phyloP scores from a whole-genome alignment of 2,797 vertebrate genomes.

The Cephalopachus bancanus region DNA sequence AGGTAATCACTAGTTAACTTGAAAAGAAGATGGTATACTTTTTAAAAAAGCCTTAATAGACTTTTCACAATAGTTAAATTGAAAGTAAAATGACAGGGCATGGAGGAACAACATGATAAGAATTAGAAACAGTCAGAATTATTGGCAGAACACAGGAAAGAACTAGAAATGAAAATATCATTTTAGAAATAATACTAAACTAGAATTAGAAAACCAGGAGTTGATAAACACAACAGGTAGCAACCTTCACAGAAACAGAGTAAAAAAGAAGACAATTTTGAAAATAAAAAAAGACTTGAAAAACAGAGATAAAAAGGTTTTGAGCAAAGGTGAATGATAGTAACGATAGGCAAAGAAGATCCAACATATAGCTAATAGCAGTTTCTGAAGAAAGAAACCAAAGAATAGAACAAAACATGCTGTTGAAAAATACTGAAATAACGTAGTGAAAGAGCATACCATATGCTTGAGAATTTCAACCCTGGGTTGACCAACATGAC shows the following conservation, averaged over 20 bases:
- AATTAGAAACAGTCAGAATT: constrained; percentile 10
- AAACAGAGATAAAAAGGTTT: not conserved
- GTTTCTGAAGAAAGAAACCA: constrained; percentile 2
- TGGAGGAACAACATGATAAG: not conserved
- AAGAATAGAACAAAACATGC: not conserved
- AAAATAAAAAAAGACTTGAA: not conserved
- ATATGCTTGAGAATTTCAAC: not conserved
- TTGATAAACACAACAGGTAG: not conserved
- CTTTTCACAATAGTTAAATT: not conserved
- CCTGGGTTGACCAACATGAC: not conserved
- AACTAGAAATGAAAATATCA: constrained; percentile 32
- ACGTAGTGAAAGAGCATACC: not conserved
- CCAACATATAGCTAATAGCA: not conserved
- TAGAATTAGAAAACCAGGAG: not conserved
- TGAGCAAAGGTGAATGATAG: not conserved
- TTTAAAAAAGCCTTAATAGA: not conserved
- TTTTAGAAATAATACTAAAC: not conserved
- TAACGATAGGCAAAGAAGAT: not conserved
- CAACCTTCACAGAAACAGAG: not conserved
- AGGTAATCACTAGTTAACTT: not conserved
- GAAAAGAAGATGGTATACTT: not conserved
- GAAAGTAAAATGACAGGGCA: not conserved
- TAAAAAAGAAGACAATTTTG: not conserved
- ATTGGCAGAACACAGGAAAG: not conserved
- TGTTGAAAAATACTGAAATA: not conserved